Conservation (phyloP, 1,140 invertebrate genomes). For the Neotoxoptera formosana region DNA sequence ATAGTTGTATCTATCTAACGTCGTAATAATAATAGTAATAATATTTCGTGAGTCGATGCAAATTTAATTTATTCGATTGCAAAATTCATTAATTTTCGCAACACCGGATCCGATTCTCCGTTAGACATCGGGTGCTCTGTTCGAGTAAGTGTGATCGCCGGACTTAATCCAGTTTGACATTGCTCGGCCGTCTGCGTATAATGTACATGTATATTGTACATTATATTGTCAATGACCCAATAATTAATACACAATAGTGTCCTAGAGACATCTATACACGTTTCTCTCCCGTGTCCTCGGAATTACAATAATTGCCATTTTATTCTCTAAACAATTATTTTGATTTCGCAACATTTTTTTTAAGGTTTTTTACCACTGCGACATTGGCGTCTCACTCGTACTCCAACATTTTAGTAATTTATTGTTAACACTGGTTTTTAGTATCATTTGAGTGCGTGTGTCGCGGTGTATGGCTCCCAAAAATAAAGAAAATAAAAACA, state of each 20-base stretch:
- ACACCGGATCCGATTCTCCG: slow-evolving; percentile 5
- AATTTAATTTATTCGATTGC: slow-evolving; percentile 20
- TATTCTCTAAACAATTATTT: slow-evolving; percentile 45
- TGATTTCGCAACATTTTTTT: slow-evolving; percentile 32
- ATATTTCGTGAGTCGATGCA: slow-evolving; percentile 4
- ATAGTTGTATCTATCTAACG: background rate
- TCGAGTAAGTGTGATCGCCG: slow-evolving; percentile 2
- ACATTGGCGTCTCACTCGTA: background rate
- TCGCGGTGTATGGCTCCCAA: slow-evolving; percentile 64
- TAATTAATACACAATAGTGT: slow-evolving; percentile 55
- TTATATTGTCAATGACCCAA: slow-evolving; percentile 52
- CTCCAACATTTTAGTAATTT: background rate
- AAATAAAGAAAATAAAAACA: slow-evolving; percentile 65
- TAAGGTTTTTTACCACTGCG: slow-evolving; percentile 18
- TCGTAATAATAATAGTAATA: slow-evolving; percentile 10
- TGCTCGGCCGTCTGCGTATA: background rate
- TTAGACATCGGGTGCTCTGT: background rate
- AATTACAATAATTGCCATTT: slow-evolving; percentile 50
- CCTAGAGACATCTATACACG: slow-evolving; percentile 52
- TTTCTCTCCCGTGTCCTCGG: slow-evolving; percentile 52
- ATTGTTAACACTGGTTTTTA: slow-evolving; percentile 27
- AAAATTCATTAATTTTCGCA: slow-evolving; percentile 30
- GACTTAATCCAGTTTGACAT: slow-evolving; percentile 31
- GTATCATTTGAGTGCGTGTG: background rate
- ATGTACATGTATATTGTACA: background rate